Percentiles rank a stretch among this genome's conserved stretches.
Conservation (phyloP, 1,140 invertebrate species). For the Portunus trituberculatus region DNA sequence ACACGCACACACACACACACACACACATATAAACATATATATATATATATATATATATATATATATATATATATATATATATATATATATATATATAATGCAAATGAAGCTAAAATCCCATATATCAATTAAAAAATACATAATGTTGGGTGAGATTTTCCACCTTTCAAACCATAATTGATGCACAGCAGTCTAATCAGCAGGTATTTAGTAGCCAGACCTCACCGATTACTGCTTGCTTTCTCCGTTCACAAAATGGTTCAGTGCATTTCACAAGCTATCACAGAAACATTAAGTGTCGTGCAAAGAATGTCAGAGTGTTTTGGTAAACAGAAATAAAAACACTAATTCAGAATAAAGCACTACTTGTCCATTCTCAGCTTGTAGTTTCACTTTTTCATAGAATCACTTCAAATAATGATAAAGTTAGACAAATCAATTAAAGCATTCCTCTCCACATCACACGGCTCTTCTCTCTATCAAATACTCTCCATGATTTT, state of each 20-base stretch:
- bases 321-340: background rate
- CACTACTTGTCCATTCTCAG: no score
- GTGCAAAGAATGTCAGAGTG: background rate
- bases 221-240: background rate
- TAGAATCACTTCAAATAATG: no score
- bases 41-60: background rate
- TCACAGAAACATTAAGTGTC: conserved; percentile 36
- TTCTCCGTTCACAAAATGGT: background rate
- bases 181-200: background rate
- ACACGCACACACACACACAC: no score
- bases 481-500: background rate
- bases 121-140: background rate
- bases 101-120: background rate
- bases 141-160: background rate
- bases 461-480: background rate
- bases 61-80: no score
- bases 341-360: background rate
- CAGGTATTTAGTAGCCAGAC: background rate
- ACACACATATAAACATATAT: conserved; percentile 30
- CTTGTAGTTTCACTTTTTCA: no score
- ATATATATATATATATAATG: background rate
- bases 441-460: no score
- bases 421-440: no score
- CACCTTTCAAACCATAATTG: background rate
- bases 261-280: background rate